Conservation (phyloP, 2,113 vertebrate species). For the Phrynocephalus versicolor region DNA sequence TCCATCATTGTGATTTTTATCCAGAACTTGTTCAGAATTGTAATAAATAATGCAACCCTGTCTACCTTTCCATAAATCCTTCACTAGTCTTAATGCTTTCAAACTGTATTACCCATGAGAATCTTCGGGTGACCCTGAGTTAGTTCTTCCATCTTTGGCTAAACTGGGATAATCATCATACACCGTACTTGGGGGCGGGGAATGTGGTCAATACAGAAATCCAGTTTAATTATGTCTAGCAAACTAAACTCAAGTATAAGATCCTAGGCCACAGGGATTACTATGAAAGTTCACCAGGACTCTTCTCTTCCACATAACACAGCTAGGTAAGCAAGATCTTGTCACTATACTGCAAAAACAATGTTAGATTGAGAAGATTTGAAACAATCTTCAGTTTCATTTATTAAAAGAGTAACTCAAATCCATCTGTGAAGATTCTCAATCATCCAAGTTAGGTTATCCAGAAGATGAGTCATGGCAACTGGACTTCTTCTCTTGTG, state of each 20-base stretch:
- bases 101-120: background rate
- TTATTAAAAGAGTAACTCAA: background rate
- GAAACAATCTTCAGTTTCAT: background rate
- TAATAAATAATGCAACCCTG: background rate
- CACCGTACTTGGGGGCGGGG: background rate
- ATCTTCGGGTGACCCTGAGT: background rate
- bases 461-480: no score
- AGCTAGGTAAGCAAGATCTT: background rate
- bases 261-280: no score
- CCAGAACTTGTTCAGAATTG: background rate
- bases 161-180: background rate
- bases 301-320: background rate
- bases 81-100: background rate
- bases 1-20: background rate
- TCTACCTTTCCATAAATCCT: background rate
- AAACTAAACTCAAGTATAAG: background rate
- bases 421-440: no score
- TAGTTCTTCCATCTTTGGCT: background rate
- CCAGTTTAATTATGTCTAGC: background rate
- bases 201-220: background rate
- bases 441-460: no score
- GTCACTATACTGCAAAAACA: background rate
- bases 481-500: no score
- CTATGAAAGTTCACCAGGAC: no score
- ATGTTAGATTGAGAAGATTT: background rate